Evolutionary conservation across 2,113 vertebrate species (phyloP).

Genomic region (Chrysochloris asiatica): DNA sequence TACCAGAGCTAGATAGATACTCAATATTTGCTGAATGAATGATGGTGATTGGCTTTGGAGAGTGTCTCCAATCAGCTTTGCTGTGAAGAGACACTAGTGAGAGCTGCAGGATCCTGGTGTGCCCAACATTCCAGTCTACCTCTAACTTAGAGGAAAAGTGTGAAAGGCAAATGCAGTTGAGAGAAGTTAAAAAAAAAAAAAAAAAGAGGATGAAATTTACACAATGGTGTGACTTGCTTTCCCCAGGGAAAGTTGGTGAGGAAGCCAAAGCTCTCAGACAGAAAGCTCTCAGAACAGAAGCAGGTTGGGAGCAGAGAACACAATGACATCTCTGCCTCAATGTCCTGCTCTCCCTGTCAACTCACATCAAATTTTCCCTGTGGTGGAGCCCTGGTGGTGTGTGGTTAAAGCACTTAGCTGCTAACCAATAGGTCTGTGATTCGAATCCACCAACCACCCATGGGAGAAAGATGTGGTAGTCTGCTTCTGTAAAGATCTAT

Average conservation of each 20-base stretch:
- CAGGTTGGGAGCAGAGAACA: no score
- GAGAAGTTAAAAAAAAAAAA: no score
- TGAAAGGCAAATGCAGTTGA: neutral
- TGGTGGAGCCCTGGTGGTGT: no score
- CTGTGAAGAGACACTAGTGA: neutral
- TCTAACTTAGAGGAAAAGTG: conserved; percentile 29
- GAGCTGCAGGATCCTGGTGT: neutral
- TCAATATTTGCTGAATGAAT: neutral
- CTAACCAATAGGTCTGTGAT: no score
- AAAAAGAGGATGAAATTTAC: neutral
- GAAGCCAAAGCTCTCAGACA: neutral
- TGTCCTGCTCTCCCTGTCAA: no score
- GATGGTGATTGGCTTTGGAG: neutral
- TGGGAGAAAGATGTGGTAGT: no score
- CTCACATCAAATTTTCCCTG: no score
- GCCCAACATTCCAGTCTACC: neutral
- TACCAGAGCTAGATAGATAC: no score
- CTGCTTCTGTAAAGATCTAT: no score
- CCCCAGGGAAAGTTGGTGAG: neutral
- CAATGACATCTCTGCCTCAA: no score
- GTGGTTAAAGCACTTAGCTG: no score
- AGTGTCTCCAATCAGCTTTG: neutral
- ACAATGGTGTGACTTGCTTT: conserved; percentile 37
- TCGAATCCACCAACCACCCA: no score
- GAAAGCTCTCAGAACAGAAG: neutral